Evolutionary conservation across 2,113 vertebrate genomes (phyloP).

Genomic region (Lontra canadensis): DNA sequence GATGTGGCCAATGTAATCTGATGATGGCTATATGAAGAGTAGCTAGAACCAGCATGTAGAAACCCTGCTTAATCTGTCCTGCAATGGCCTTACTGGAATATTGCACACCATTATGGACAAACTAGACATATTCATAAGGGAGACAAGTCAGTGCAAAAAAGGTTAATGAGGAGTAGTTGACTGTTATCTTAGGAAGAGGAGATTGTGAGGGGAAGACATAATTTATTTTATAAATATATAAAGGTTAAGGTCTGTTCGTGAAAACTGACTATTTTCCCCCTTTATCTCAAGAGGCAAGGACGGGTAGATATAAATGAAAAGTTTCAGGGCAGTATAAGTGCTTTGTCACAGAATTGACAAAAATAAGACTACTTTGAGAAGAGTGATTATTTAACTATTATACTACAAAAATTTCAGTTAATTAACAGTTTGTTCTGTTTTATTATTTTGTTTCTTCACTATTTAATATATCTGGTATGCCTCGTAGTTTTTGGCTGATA

Average conservation of each 20-base stretch:
- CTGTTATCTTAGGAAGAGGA: neutral
- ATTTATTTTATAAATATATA: neutral
- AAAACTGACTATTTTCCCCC: neutral
- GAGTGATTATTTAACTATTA: neutral
- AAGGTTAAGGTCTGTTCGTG: neutral
- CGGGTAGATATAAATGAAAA: neutral
- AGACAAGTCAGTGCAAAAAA: neutral
- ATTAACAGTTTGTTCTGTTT: neutral
- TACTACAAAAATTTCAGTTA: constrained; percentile 25
- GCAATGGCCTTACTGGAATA: neutral
- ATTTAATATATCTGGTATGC: neutral
- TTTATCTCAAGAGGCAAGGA: neutral
- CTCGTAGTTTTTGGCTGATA: neutral
- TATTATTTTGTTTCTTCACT: neutral
- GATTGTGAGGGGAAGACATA: neutral
- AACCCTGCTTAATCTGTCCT: neutral
- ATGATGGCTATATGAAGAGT: neutral
- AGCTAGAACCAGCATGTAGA: neutral
- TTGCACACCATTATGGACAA: neutral
- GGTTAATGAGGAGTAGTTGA: neutral
- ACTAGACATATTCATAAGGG: neutral
- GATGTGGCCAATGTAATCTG: neutral
- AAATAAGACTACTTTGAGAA: neutral
- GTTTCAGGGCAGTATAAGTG: neutral
- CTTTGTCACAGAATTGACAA: neutral